Evolutionary conservation across 2,113 vertebrate genomes (phyloP), one percentile per base, ranked within the genome.

Genomic region (Canis aureus): DNA sequence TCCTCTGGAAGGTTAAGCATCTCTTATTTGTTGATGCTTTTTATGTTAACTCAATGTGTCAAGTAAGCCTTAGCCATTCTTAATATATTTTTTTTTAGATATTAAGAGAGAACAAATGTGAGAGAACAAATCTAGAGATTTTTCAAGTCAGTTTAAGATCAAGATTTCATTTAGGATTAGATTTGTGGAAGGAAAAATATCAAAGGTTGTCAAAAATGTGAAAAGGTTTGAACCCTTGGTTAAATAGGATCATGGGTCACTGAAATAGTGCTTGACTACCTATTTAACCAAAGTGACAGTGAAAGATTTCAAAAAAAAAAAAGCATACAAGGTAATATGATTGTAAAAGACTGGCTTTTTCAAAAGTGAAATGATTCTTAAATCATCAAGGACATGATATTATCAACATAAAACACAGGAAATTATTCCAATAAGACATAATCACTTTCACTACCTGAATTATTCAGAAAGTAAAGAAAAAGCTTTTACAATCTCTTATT

Each of bases 231-330:
- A 94, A 59, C 25, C 53, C 11, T 80, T 55, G 10, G 13, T 35
- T 66, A 74, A 55, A 12, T 78, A 73, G 64, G 25, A 86, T 81
- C 49, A 69, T 76, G 43, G 29, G 43, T 62, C 38, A 80, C 8
- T 80, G 27, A 67, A 74, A 89, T 13, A 66, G 66, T 81, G 9
- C 43, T 84, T 88, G 10, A 2, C 57, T 97, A 32, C 35, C 32
- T 74, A 60, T 53, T 67, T 93, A 81, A 64, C 79, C 66, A n/a
- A 90, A 90, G 27, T 59, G 27, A 90, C 22, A 81, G 13, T 55
- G 35, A 88, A 90, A 90, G 20, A 62, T 78, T 92, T 93, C 38
- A 90, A 43, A 84, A 76, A 90, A 43, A 84, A 76, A 87, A 32
- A 86, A 74, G 38, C 43, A 53, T 23, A 60, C 11, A 27, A 43